Conservation (phyloP, 2,113 vertebrate species). For the Vireo altiloquus region DNA sequence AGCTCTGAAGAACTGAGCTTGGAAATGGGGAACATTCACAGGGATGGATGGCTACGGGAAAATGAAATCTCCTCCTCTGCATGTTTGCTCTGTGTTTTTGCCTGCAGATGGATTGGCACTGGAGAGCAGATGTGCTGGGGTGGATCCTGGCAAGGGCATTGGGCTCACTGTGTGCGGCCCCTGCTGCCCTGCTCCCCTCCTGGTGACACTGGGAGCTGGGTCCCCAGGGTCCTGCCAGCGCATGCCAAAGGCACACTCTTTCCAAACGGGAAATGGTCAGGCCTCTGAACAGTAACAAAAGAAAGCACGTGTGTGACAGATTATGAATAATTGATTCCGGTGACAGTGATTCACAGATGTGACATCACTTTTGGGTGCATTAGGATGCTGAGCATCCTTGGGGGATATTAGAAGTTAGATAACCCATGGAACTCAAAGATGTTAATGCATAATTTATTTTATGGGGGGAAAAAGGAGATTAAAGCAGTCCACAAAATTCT, state of each 20-base stretch:
- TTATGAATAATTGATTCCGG: not conserved
- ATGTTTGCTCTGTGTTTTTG: not conserved
- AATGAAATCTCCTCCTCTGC: not conserved
- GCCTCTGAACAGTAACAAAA: not conserved
- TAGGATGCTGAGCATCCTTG: not conserved
- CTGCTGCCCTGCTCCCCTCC: not conserved
- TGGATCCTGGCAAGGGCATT: fast-evolving
- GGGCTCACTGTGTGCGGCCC: not conserved
- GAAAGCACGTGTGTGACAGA: not conserved
- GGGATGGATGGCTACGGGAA: not conserved
- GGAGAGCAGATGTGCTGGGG: fast-evolving
- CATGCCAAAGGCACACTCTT: not conserved
- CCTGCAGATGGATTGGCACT: fast-evolving
- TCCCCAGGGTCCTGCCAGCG: not conserved
- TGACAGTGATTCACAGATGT: not conserved
- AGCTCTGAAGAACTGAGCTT: not conserved
- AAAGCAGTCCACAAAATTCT: not conserved
- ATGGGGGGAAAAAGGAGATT: not conserved
- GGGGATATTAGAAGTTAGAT: not conserved
- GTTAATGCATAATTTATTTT: slow-evolving; percentile 18
- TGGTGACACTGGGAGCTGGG: fast-evolving
- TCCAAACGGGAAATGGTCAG: not conserved
- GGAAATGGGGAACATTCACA: not conserved
- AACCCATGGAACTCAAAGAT: not conserved
- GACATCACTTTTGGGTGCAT: not conserved